Percentiles rank a stretch among this genome's conserved stretches.
phyloP scores from a whole-genome alignment of 1,140 invertebrate genomes.

The Apis laboriosa region DNA sequence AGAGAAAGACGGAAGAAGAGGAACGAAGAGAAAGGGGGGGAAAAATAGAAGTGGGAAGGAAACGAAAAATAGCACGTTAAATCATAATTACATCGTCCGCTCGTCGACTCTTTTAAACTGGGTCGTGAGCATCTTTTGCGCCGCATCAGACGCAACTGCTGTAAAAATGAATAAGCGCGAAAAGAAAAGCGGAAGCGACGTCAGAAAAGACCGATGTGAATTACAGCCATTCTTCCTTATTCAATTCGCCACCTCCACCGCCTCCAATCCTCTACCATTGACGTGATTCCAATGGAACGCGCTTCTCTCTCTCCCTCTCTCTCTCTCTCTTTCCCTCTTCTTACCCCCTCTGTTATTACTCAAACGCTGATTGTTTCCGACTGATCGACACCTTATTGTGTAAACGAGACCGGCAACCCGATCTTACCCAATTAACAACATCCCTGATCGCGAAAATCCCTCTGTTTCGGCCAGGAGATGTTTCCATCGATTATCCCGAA shows the following conservation, averaged over 20 bases:
- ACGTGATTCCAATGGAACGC: too few species aligned
- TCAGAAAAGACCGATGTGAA: constrained; percentile 44
- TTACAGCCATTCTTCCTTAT: constrained; percentile 44
- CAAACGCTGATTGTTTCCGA: constrained; percentile 41
- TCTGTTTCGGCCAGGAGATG: neutral
- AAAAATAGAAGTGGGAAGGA: too few species aligned
- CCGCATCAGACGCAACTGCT: constrained; percentile 42
- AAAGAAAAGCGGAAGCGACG: constrained; percentile 33
- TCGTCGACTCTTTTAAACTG: constrained; percentile 42
- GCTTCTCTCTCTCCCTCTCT: too few species aligned
- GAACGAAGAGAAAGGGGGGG: neutral
- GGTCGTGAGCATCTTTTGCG: constrained; percentile 43
- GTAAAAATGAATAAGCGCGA: constrained; percentile 48
- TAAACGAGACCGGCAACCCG: constrained; percentile 5
- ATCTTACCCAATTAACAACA: constrained; percentile 16
- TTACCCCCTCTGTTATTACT: constrained; percentile 29
- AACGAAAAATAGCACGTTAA: constrained; percentile 4
- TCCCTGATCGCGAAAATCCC: constrained; percentile 12
- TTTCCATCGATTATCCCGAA: neutral
- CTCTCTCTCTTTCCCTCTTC: neutral
- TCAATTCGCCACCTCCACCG: constrained; percentile 25
- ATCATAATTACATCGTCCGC: constrained; percentile 47
- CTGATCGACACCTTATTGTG: constrained; percentile 48
- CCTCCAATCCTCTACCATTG: too few species aligned
- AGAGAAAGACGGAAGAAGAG: neutral